Conservation (phyloP, 2,113 vertebrate genomes). For the Brienomyrus brachyistius region DNA sequence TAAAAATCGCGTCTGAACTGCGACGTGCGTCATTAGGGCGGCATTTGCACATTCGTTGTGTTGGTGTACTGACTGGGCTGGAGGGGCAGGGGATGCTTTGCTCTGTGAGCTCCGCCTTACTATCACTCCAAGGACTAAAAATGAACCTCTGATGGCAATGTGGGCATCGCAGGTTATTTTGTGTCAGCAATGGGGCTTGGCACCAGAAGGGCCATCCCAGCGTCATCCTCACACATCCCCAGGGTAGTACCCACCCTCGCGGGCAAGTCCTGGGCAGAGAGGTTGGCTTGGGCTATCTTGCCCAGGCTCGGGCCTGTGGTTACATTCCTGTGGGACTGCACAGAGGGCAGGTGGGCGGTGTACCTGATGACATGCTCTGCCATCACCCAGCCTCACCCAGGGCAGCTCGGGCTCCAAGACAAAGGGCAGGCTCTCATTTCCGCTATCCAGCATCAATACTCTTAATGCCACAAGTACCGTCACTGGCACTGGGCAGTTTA, state of each 20-base stretch:
- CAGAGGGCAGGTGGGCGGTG: background rate
- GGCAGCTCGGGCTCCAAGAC: background rate
- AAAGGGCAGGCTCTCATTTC: background rate
- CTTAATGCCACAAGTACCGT: background rate
- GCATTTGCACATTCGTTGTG: constrained; percentile 6
- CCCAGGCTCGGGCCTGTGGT: background rate
- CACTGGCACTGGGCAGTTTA: too few relatives aligned
- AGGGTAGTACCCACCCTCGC: background rate
- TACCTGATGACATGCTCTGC: constrained; percentile 2
- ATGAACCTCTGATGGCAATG: background rate
- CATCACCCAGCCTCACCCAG: constrained; percentile 4
- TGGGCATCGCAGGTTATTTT: background rate
- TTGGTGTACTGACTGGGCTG: background rate
- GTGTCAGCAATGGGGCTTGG: background rate
- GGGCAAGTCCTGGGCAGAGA: background rate
- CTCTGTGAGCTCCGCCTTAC: background rate
- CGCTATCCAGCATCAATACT: background rate
- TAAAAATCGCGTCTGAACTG: background rate
- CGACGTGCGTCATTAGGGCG: constrained; percentile 29
- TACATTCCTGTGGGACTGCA: background rate
- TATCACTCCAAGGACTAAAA: background rate
- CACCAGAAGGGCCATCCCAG: background rate
- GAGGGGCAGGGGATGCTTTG: background rate
- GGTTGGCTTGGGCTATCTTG: background rate
- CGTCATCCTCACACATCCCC: background rate